Base-by-base conservation (phyloP, 2,888 invertebrate species). In the Zhuqinia jingwanae region DNA sequence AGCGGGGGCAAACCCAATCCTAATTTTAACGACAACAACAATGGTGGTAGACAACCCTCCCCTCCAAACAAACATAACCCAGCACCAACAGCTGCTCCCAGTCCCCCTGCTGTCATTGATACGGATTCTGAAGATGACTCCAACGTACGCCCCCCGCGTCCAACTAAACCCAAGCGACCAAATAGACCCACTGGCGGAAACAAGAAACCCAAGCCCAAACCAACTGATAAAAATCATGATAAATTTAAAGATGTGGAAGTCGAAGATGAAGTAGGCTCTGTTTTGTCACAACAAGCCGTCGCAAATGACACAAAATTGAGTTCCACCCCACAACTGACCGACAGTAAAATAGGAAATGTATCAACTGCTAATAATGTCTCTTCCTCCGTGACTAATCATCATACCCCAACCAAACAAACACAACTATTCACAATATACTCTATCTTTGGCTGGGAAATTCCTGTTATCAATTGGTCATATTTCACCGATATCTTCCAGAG, bases 381-480 rank as follows among this genome's bases (percentile, higher is more conserved):
- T 11, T 10, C 36, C n/a, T 10, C 36, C 17, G 42, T 5, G n/a
- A 1, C 42, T 1, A 30, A 36, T 20, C 50, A n/a, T 25, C 2
- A 22, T 20, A 30, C 56, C 17, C 56, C 80, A 25, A 15, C 11
- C 11, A 58, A 60, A 30, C 65, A 79, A 15, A 50, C 27, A 0
- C 65, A 79, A 27, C 30, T 77, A 10, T 60, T 60, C 10, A 13
- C 60, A 15, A 60, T 20, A 15, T 8, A 58, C 17, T 20, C 45
- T n/a, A 20, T 82, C 2, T 75, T 82, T 17, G 84, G 84, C 0
- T 84, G 84, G 84, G 84, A 84, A n/a, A 84, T 84, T 65, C 84
- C 84, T 0, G n/a, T 77, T 50, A 47, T 76, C 8, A 84, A 68
- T 15, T 84, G 84, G 84, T 8, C 36, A 15, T 65, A 11, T 36